A percentile compares a stretch with the other conserved stretches of the same genome.
Conservation (phyloP, 2,797 vertebrate genomes). For the Acridotheres tristis region DNA sequence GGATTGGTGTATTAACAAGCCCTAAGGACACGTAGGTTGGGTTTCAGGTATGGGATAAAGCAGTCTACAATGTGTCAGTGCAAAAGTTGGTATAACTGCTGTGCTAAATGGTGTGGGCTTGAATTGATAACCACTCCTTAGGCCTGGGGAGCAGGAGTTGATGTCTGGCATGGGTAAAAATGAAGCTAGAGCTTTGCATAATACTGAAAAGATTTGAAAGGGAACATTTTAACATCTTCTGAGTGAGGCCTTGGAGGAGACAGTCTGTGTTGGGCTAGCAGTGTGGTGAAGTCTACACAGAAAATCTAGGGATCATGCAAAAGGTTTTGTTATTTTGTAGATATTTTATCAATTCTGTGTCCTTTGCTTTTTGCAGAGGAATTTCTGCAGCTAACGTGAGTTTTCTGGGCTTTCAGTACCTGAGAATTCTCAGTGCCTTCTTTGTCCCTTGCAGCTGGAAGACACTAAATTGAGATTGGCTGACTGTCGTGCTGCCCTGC, state of each 20-base stretch:
- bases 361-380: neutral
- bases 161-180: neutral
- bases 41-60: neutral
- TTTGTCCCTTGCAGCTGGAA: neutral
- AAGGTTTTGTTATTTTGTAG: neutral
- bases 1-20: neutral
- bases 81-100: neutral
- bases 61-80: fast-evolving
- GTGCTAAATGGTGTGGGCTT: neutral
- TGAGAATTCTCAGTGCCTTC: neutral
- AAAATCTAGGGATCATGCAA: neutral
- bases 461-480: neutral
- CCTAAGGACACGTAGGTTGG: fast-evolving
- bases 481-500: neutral
- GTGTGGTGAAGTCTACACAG: neutral
- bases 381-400: neutral
- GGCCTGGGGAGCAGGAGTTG: neutral
- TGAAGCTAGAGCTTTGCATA: neutral
- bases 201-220: neutral
- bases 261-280: neutral
- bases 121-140: neutral
- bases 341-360: neutral
- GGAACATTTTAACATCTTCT: neutral
- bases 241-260: neutral
- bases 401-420: neutral